These are phyloP conservation scores for Nymphicus hollandicus DNA, from an alignment of 2,113 vertebrate genomes.

Conservation along the genomic window DNA sequence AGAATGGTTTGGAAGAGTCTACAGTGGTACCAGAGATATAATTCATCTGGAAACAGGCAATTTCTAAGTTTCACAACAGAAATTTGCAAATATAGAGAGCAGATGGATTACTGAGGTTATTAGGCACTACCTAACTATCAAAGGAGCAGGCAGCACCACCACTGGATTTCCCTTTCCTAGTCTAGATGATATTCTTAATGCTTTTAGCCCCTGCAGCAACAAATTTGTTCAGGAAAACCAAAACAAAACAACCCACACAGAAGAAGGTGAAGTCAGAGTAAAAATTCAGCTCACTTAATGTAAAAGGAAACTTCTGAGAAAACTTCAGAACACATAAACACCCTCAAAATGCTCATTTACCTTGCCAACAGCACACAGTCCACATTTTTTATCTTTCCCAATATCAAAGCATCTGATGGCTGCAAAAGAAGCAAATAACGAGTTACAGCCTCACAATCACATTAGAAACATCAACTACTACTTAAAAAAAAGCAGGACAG, in stretches of 20 bases:
- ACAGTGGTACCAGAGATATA: neutral
- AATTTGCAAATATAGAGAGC: neutral
- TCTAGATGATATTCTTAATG: neutral
- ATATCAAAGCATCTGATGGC: conserved; percentile 93
- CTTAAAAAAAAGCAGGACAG: neutral
- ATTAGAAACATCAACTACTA: neutral
- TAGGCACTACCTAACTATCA: neutral
- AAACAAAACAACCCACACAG: neutral
- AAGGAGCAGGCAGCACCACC: neutral
- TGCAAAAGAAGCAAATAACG: conserved; percentile 56
- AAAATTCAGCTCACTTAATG: neutral
- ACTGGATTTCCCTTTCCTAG: neutral
- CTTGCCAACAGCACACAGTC: conserved; percentile 94
- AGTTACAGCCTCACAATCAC: neutral
- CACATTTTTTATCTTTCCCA: conserved; percentile 95
- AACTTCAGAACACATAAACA: neutral
- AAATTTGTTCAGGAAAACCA: neutral
- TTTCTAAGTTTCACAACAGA: neutral
- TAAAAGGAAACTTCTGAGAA: neutral
- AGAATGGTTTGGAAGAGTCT: too few relatives aligned
- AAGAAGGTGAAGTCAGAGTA: neutral
- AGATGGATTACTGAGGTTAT: neutral
- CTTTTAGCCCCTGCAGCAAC: neutral
- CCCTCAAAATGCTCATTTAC: conserved; percentile 63
- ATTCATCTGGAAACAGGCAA: neutral